Evolutionary conservation across 2,113 vertebrate species (phyloP), one percentile per base, ranked within the genome.

Genomic region (Nothoprocta pentlandii): DNA sequence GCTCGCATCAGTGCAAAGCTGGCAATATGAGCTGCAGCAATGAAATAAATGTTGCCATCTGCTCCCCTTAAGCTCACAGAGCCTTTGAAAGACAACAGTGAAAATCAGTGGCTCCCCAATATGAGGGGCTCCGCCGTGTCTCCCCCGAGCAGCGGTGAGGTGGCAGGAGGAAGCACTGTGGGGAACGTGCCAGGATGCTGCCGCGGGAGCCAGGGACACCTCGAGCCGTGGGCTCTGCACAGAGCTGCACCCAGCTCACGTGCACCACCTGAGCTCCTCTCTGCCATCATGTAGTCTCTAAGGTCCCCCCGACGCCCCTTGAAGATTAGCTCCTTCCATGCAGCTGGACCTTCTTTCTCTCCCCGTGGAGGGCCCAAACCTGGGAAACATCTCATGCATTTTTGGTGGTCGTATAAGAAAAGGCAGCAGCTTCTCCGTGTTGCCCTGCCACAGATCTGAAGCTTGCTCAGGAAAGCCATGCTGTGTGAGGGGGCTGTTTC

Each of bases 91-190:
- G 42, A 42, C 76, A 78, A 14, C 28, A 12, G 59, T 42, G 75
- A 70, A 80, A 74, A 88, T 77, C 51, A 80, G 51, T n/a, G 26
- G 13, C 85, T 46, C 20, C 39, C 54, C 1, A 1, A 17, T 1
- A 0, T 0, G 0, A 67, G 42, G 12, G 36, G 19, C 54, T 90
- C 0, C 0, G 30, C 42, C 8, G 2, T 49, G 10, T 76, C 49
- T 12, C 69, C 51, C 49, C 44, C 3, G 0, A 9, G 15, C 54
- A 4, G 10, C 54, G 8, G 28, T 30, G 10, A 58, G 54, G 54
- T 5, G 25, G 16, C 54, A 9, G 54, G 54, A 28, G 4, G 54
- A 30, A 58, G 30, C 54, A 10, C 16, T 10, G 8, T 2, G 54
- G 54, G 26, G 54, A 56, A 56, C 8, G 15, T 28, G 25, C 25